Evolutionary conservation across 2,797 vertebrate species (phyloP), one percentile per base, ranked within the genome.

Genomic region (Thripadectes ignobilis): DNA sequence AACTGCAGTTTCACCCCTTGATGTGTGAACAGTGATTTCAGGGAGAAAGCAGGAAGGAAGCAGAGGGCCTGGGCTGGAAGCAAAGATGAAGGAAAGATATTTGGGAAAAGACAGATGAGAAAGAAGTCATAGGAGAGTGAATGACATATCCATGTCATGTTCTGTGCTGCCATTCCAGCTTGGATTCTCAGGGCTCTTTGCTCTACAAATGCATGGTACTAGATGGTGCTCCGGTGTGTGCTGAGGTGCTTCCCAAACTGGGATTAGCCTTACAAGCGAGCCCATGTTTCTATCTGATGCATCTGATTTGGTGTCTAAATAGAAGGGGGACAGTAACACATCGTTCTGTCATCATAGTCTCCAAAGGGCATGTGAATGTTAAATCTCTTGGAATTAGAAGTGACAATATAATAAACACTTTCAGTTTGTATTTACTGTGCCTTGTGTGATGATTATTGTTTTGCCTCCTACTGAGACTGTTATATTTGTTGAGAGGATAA

Each of bases 401-500:
- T 95, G 97, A 89, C 89, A 96, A 62, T 73, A 77, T 93, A 96
- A 96, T 97, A 92, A 93, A 94, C 71, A 23, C 26, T 66, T 94
- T 43, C 43, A 68, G 29, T 69, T 95, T 95, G 57, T 90, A 92
- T 97, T 96, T 94, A 87, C 81, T 91, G 58, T 86, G 82, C 59
- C 74, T 85, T 72, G 39, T 83, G 77, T 88, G 58, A 61, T 91
- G 73, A 82, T 97, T 97, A 72, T 88, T 89, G 69, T 93, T 96
- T 81, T 73, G 48, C 58, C 59, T 85, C 24, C 85, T 69, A 62
- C 72, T 67, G 91, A 68, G 75, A 34, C 36, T 91, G 75, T 62
- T 89, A 10, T n/a, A 75, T 89, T 76, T 69, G 59, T 89, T 85
- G 54, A 96, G 71, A 84, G 26, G 39, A 84, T 49, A 92, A 92